Percentiles rank a stretch among this genome's conserved stretches.
Conservation (phyloP, 2,113 vertebrate species). For the Passerina amoena region DNA sequence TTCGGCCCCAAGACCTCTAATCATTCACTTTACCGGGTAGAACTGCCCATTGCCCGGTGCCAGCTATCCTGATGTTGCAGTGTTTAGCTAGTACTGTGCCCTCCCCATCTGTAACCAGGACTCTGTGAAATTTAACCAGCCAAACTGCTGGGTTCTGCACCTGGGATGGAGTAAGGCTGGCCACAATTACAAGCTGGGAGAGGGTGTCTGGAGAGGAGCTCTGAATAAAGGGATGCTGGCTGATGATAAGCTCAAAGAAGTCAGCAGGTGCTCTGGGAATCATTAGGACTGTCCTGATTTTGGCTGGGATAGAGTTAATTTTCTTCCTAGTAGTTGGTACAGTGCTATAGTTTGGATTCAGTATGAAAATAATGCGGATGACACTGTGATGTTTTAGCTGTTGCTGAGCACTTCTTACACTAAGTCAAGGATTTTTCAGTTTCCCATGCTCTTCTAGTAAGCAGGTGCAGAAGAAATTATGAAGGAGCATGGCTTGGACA, state of each 20-base stretch:
- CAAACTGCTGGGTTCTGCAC: background rate
- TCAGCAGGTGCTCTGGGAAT: background rate
- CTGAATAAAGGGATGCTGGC: background rate
- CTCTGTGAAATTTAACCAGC: background rate
- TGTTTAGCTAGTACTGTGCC: background rate
- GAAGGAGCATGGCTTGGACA: background rate
- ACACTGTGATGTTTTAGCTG: background rate
- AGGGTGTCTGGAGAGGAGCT: background rate
- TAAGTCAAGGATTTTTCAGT: background rate
- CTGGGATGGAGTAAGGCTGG: background rate
- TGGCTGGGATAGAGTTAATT: background rate
- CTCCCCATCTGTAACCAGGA: background rate
- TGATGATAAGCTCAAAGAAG: background rate
- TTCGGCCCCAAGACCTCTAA: constrained; percentile 2
- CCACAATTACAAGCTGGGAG: accelerated
- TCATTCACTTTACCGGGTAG: constrained; percentile 17
- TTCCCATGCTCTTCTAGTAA: background rate
- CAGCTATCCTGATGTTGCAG: background rate
- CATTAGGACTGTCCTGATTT: background rate
- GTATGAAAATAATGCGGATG: background rate
- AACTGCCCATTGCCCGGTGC: background rate
- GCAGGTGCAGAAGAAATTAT: background rate
- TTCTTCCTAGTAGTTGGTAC: background rate
- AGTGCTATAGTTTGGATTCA: background rate
- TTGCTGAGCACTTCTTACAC: background rate